These are phyloP conservation scores for Ptilodon capucinus DNA, from an alignment of 2,888 invertebrate genomes.

Conservation along the genomic window DNA sequence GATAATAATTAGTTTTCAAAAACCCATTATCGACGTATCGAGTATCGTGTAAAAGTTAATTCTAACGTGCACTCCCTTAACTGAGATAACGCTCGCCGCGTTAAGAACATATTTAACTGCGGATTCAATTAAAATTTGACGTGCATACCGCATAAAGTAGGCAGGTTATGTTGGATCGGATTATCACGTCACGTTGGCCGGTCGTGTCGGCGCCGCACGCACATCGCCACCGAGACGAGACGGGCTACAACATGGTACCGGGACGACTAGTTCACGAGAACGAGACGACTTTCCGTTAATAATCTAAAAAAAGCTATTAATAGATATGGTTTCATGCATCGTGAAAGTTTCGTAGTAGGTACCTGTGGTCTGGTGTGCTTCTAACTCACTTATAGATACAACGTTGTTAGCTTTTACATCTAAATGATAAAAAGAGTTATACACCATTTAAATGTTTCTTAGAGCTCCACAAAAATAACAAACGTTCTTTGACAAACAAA, in stretches of 20 bases:
- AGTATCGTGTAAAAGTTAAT: constrained; percentile 4
- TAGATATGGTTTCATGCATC: too few species aligned
- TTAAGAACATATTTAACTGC: constrained; percentile 61
- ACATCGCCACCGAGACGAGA: not conserved
- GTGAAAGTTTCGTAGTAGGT: too few species aligned
- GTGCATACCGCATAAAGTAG: constrained; percentile 53
- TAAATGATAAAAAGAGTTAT: not conserved
- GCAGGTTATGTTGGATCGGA: constrained; percentile 30
- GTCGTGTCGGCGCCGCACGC: constrained; percentile 1
- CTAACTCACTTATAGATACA: too few species aligned
- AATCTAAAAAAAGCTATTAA: too few species aligned
- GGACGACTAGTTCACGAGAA: too few species aligned
- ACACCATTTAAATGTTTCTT: not conserved
- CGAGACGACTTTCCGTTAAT: too few species aligned
- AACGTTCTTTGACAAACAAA: not conserved
- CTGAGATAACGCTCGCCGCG: constrained; percentile 31
- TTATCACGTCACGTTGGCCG: constrained; percentile 27
- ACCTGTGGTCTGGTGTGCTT: too few species aligned
- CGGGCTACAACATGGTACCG: constrained; percentile 2
- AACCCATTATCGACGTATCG: not conserved
- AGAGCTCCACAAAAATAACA: not conserved
- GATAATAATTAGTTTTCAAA: not conserved
- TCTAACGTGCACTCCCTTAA: constrained; percentile 15
- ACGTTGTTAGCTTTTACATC: too few species aligned
- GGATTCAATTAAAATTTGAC: constrained; percentile 72